Base-by-base conservation (phyloP, 2,888 invertebrate species). In the Sinotaia quadrata region DNA sequence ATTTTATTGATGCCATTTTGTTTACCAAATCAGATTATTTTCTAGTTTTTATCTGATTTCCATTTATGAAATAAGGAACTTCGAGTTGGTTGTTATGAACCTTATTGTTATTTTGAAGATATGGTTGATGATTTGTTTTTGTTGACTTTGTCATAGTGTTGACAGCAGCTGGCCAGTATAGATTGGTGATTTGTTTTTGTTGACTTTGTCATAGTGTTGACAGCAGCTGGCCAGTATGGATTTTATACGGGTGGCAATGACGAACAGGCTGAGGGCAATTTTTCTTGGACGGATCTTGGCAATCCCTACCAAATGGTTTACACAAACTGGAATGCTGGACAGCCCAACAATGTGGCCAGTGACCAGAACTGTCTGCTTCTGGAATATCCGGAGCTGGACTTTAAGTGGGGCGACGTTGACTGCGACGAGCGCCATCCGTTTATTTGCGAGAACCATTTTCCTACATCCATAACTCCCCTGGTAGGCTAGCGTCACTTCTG, bases 311-410 rank as follows among this genome's bases (percentile, higher is more conserved):
- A 15, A 29, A 18, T 73, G 2, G 74, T 66, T 49, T 79, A 75
- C 69, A 72, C 72, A 0, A 67, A 78, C 75, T 81, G 81, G 80
- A 74, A 77, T 36, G 24, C 67, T 2, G 81, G 80, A 4, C 81
- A 82, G 60, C 81, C 81, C 15, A 82, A 82, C 67, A 78, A 82
- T 49, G 81, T 81, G 18, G 81, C 74, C 3, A 71, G 75, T 59
- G 68, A 69, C 31, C 81, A 82, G 70, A 68, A 82, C 67, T 82
- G 81, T 68, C 67, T 82, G 8, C 71, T 79, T 10, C 69, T 82
- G 72, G 74, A 81, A 51, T 81, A 81, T 68, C 72, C 75, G 5
- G 62, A 66, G 7, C 70, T 68, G 8, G 69, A 74, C 49, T 81
- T 74, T 68, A 58, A 74, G 51, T 81, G 81, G 81, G 80, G 81